These are phyloP conservation scores for Protaetia brevitarsis DNA, from an alignment of 1,140 invertebrate genomes.

Conservation along the genomic window DNA sequence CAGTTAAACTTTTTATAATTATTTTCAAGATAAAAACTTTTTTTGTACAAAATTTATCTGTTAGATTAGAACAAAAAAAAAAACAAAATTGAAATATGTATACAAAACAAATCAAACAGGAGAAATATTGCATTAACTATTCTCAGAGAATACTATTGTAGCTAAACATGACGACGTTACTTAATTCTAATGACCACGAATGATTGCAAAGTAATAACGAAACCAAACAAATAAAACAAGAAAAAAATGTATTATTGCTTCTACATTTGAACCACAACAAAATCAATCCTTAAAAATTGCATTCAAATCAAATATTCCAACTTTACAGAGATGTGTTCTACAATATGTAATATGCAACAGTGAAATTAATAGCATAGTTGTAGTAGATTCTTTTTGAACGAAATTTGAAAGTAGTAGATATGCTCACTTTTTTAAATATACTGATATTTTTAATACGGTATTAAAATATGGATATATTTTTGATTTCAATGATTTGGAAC, in stretches of 20 bases:
- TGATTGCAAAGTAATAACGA: no score
- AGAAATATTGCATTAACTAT: conserved; percentile 1
- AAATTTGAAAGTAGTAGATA: no score
- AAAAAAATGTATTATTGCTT: not conserved
- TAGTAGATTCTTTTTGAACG: no score
- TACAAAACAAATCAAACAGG: not conserved
- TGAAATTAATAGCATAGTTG: not conserved
- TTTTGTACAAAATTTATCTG: conserved; percentile 15
- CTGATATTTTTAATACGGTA: no score
- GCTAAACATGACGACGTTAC: not conserved
- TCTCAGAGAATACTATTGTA: conserved; percentile 3
- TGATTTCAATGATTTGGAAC: no score
- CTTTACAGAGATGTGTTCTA: not conserved
- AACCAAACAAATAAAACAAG: not conserved
- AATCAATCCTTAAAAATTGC: not conserved
- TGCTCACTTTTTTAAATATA: no score
- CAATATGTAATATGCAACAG: not conserved
- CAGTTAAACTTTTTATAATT: conserved; percentile 16
- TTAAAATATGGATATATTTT: no score
- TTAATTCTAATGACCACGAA: conserved; percentile 16
- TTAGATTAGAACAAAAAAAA: conserved; percentile 8
- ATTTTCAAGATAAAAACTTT: not conserved
- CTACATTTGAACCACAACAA: not conserved
- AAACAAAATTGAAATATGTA: not conserved
- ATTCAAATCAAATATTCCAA: not conserved